phyloP scores from a whole-genome alignment of 1,140 invertebrate genomes.

The Anoplophora glabripennis region DNA sequence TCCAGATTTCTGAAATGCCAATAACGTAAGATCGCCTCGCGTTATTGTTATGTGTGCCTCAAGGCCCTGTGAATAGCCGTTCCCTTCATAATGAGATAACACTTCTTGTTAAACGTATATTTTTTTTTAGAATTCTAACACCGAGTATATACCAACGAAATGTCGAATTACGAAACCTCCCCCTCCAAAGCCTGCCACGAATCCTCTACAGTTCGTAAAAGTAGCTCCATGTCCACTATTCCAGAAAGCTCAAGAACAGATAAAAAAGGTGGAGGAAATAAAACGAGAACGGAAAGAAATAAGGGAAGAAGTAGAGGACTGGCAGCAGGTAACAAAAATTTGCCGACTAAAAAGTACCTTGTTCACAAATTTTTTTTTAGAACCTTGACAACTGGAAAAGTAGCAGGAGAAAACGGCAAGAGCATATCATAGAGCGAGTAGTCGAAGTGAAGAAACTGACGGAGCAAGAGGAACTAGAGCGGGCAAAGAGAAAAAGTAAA shows the following conservation, averaged over 20 bases:
- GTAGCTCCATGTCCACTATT: constrained; percentile 81
- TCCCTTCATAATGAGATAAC: too few relatives aligned
- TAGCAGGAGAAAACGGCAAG: constrained; percentile 82
- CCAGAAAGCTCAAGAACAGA: constrained; percentile 78
- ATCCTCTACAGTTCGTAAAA: constrained; percentile 87
- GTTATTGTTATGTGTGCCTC: too few relatives aligned
- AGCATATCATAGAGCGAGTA: constrained; percentile 84
- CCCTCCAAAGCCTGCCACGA: constrained; percentile 74
- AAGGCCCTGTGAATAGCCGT: too few relatives aligned
- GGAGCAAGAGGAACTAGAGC: constrained; percentile 71
- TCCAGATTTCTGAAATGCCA: too few relatives aligned
- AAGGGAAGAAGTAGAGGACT: constrained; percentile 81
- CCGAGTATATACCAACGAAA: constrained; percentile 47
- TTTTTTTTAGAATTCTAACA: constrained; percentile 42
- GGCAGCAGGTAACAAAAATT: constrained; percentile 78
- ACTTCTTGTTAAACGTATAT: too few relatives aligned
- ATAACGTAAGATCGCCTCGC: too few relatives aligned
- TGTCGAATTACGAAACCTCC: constrained; percentile 51
- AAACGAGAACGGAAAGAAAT: constrained; percentile 74
- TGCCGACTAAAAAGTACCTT: too few relatives aligned
- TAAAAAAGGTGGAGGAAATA: constrained; percentile 79
- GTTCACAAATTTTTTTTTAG: constrained; percentile 58
- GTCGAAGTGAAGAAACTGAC: constrained; percentile 81
- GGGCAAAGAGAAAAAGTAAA: constrained; percentile 73
- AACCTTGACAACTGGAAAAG: constrained; percentile 94